phyloP scores from a whole-genome alignment of 2,113 vertebrate genomes.

The Cinclus cinclus region DNA sequence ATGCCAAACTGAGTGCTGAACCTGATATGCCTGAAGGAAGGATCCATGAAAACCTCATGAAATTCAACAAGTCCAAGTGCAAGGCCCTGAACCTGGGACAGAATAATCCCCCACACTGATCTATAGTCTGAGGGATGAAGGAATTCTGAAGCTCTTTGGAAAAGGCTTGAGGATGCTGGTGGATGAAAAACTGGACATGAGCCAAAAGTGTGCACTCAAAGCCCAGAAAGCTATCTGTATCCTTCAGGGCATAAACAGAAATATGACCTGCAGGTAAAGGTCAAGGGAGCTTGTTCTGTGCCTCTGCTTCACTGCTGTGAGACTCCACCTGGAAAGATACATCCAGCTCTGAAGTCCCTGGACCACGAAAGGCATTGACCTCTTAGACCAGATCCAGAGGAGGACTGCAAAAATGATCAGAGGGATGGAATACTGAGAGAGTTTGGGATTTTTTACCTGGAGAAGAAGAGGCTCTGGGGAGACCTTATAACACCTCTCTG shows the following conservation, averaged over 20 bases:
- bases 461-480: not conserved
- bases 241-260: not conserved
- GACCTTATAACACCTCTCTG: not conserved
- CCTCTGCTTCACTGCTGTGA: not conserved
- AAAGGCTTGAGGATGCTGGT: not conserved
- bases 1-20: not conserved
- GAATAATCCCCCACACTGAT: not conserved
- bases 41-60: not conserved
- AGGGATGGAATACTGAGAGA: not conserved
- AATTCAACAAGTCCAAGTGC: not conserved
- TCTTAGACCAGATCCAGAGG: not conserved
- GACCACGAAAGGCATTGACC: not conserved
- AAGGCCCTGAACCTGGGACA: not conserved
- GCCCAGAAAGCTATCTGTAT: not conserved
- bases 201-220: rapidly evolving
- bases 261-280: not conserved
- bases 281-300: not conserved
- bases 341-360: not conserved
- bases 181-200: not conserved
- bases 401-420: not conserved
- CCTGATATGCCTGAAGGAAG: not conserved
- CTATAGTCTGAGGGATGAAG: not conserved
- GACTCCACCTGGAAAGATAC: not conserved
- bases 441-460: not conserved
- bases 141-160: not conserved